A percentile compares a stretch with the other conserved stretches of the same genome.
Evolutionary conservation across 1,140 invertebrate genomes (phyloP).

Genomic region (Pseudomyrmex pallidus): DNA sequence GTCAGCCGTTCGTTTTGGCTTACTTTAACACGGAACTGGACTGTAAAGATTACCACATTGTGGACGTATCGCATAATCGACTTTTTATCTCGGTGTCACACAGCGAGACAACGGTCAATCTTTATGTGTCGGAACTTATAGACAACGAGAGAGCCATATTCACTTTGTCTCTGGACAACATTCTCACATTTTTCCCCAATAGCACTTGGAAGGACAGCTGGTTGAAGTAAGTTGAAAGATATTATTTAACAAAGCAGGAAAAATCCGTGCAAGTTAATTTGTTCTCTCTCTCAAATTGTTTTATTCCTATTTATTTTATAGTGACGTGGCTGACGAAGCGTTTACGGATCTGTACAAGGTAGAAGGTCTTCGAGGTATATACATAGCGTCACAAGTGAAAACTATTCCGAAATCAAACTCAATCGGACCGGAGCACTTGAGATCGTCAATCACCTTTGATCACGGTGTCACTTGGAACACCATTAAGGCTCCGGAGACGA

Average conservation of each 20-base stretch:
- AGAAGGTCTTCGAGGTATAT: constrained; percentile 93
- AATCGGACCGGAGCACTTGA: constrained; percentile 90
- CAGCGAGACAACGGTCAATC: constrained; percentile 89
- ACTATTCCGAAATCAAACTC: constrained; percentile 83
- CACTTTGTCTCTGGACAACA: constrained; percentile 91
- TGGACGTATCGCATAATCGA: constrained; percentile 92
- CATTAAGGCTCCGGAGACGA: constrained; percentile 89
- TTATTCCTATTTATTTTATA: constrained; percentile 80
- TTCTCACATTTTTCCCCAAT: constrained; percentile 94
- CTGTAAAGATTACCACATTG: constrained; percentile 91
- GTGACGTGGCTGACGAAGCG: constrained; percentile 91
- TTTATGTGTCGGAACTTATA: constrained; percentile 91
- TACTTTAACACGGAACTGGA: constrained; percentile 90
- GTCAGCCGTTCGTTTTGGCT: constrained; percentile 89
- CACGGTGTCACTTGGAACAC: constrained; percentile 93
- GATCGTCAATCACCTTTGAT: constrained; percentile 94
- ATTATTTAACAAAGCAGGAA: neutral
- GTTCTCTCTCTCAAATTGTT: neutral
- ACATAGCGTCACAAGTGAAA: constrained; percentile 94
- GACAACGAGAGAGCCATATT: constrained; percentile 87
- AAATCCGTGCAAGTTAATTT: neutral
- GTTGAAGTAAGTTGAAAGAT: constrained; percentile 89
- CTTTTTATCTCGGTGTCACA: constrained; percentile 94
- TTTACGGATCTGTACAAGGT: constrained; percentile 97
- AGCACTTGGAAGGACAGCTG: constrained; percentile 92